phyloP scores from a whole-genome alignment of 2,113 vertebrate genomes.

The Pachypanchax playfairii region DNA sequence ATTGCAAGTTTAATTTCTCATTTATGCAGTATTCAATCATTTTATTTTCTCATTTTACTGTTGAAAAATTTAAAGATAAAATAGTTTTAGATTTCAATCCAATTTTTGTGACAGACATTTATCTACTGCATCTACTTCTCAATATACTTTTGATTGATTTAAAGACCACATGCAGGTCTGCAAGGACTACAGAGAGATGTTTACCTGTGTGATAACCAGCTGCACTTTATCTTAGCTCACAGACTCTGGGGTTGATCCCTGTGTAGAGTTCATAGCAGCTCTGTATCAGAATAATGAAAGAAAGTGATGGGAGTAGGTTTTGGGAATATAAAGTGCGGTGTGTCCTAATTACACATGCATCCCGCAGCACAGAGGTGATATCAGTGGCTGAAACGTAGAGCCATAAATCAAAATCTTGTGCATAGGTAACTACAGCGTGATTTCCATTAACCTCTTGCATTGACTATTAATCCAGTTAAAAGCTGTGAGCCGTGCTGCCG shows the following conservation, averaged over 20 bases:
- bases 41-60: too few species aligned
- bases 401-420: conserved; percentile 3
- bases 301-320: neutral
- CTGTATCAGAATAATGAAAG: neutral
- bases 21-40: too few species aligned
- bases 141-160: neutral
- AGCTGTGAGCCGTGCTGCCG: too few species aligned
- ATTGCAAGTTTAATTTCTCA: too few species aligned
- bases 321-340: neutral
- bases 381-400: neutral
- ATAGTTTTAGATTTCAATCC: too few species aligned
- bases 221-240: neutral
- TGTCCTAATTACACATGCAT: neutral
- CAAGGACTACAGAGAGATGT: neutral
- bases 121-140: too few species aligned
- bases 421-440: conserved; percentile 1
- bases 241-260: neutral
- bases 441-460: conserved; percentile 15
- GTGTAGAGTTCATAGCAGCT: neutral
- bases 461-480: conserved; percentile 6
- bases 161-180: neutral
- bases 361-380: conserved; percentile 2
- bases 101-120: too few species aligned
- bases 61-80: too few species aligned
- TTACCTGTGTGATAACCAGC: neutral